phyloP scores from a whole-genome alignment of 2,113 vertebrate species.

The Anarrhichthys ocellatus region DNA sequence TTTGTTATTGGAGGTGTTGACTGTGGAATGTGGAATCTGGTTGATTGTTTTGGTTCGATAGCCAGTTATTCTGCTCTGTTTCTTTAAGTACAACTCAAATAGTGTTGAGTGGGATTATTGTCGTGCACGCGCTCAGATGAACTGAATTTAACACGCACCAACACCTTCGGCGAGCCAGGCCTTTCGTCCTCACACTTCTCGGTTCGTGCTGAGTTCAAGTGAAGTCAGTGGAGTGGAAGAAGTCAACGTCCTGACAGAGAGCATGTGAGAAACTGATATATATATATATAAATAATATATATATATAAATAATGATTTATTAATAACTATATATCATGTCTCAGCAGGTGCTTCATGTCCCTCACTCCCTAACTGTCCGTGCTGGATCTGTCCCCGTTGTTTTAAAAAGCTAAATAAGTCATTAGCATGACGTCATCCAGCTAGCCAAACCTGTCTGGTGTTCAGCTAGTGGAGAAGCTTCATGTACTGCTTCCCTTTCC shows the following conservation, averaged over 20 bases:
- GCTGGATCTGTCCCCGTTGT: too few relatives aligned
- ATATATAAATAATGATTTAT: too few relatives aligned
- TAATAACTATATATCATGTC: too few relatives aligned
- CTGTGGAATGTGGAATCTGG: background rate
- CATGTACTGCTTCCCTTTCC: too few relatives aligned
- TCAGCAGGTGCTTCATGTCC: too few relatives aligned
- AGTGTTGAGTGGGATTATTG: background rate
- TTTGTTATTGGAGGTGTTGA: background rate
- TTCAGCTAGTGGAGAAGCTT: too few relatives aligned
- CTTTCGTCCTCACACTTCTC: background rate
- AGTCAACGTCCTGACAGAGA: background rate
- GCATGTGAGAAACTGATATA: background rate
- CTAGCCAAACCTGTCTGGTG: too few relatives aligned
- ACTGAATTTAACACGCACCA: background rate
- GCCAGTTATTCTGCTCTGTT: background rate
- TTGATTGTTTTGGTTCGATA: background rate
- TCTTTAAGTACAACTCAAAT: background rate
- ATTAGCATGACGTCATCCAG: too few relatives aligned
- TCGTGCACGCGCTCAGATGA: background rate
- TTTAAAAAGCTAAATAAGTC: too few relatives aligned
- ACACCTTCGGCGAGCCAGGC: background rate
- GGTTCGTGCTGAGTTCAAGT: constrained; percentile 13
- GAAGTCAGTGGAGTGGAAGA: background rate
- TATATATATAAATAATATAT: too few relatives aligned
- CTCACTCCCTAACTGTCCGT: too few relatives aligned